A percentile compares a stretch with the other conserved stretches of the same genome.
Conservation (phyloP, 1,140 invertebrate species). For the Scaptomyza montana region DNA sequence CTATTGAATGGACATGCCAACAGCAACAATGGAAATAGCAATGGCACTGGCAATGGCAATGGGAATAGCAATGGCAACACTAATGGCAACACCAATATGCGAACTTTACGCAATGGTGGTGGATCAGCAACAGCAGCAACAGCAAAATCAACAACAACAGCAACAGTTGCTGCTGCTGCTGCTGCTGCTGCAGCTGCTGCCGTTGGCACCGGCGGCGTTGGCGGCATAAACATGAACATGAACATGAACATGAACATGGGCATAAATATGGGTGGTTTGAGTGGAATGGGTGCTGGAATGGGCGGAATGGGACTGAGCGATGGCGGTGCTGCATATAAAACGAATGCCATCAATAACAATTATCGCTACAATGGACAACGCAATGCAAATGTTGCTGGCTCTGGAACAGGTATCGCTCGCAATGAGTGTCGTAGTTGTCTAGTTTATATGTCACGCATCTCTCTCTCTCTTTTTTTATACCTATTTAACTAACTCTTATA, state of each 20-base stretch:
- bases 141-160: constrained; percentile 44
- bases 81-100: constrained; percentile 6
- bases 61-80: constrained; percentile 21
- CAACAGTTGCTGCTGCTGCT: constrained; percentile 36
- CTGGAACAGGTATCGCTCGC: constrained; percentile 82
- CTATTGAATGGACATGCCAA: constrained; percentile 60
- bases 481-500: constrained; percentile 12
- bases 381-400: constrained; percentile 59
- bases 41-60: neutral
- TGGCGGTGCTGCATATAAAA: constrained; percentile 67
- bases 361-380: constrained; percentile 83
- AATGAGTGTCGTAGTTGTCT: constrained; percentile 54
- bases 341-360: constrained; percentile 83
- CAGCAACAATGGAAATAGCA: constrained; percentile 13
- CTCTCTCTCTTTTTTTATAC: constrained; percentile 21
- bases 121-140: constrained; percentile 26
- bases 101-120: too few relatives aligned
- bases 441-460: constrained; percentile 36
- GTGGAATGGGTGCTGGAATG: constrained; percentile 21
- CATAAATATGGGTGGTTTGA: constrained; percentile 24
- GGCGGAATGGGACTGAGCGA: constrained; percentile 40
- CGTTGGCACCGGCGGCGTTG: constrained; percentile 28
- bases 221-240: constrained; percentile 22
- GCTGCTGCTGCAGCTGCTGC: constrained; percentile 24
- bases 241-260: constrained; percentile 18